phyloP scores from a whole-genome alignment of 2,113 vertebrate species.

The Steatornis caripensis region DNA sequence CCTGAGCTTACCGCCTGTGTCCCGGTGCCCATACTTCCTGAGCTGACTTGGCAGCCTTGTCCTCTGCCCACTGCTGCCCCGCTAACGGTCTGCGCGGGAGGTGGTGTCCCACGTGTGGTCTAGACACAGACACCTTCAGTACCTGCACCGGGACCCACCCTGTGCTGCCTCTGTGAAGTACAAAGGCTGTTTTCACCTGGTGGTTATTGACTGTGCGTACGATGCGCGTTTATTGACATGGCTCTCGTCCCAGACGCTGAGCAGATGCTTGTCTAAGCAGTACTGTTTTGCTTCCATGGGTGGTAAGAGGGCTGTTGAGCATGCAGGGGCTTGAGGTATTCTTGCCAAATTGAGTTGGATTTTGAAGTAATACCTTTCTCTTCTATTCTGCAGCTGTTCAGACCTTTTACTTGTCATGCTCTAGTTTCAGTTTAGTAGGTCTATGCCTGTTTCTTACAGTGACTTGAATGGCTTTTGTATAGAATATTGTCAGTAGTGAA shows the following conservation, averaged over 20 bases:
- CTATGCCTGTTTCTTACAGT: not conserved
- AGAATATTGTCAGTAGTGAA: not conserved
- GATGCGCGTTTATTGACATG: rapidly evolving
- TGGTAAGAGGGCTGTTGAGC: not conserved
- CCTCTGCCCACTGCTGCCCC: not conserved
- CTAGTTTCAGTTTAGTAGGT: not conserved
- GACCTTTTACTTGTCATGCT: not conserved
- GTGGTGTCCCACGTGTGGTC: rapidly evolving
- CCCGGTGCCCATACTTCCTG: rapidly evolving
- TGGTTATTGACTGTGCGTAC: rapidly evolving
- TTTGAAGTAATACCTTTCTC: not conserved
- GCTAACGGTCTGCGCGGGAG: rapidly evolving
- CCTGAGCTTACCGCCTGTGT: not conserved
- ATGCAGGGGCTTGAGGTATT: not conserved
- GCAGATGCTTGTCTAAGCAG: not conserved
- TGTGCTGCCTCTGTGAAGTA: rapidly evolving
- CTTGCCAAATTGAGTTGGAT: rapidly evolving
- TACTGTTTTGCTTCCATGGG: not conserved
- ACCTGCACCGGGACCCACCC: too few relatives aligned
- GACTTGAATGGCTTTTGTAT: not conserved
- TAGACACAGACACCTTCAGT: rapidly evolving
- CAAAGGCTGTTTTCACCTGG: not conserved
- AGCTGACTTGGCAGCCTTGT: not conserved
- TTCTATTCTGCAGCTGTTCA: not conserved
- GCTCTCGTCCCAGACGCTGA: not conserved